A percentile compares a stretch with the other conserved stretches of the same genome.
Conservation (phyloP, 2,797 vertebrate genomes). For the Poecile montanus region DNA sequence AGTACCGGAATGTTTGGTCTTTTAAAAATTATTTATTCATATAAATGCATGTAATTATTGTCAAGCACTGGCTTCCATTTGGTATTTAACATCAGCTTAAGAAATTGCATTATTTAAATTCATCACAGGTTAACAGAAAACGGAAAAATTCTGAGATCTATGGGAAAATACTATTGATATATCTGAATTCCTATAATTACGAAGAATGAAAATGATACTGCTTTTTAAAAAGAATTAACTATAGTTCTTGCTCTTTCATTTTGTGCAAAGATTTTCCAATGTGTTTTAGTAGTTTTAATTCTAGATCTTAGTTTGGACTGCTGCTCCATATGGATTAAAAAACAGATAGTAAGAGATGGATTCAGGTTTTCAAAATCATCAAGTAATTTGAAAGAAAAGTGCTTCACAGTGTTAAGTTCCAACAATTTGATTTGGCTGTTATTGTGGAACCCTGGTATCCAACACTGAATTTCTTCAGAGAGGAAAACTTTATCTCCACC, state of each 20-base stretch:
- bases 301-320: constrained; percentile 30
- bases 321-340: constrained; percentile 53
- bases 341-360: constrained; percentile 15
- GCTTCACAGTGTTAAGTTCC: constrained; percentile 55
- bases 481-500: constrained; percentile 64
- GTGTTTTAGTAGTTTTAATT: constrained; percentile 5
- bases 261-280: not conserved
- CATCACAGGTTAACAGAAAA: not conserved
- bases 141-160: not conserved
- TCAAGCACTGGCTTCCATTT: not conserved
- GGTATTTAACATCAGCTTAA: not conserved
- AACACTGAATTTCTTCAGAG: constrained; percentile 59
- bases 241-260: not conserved
- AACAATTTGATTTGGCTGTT: constrained; percentile 50
- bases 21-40: not conserved
- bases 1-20: not conserved
- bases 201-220: not conserved
- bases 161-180: not conserved
- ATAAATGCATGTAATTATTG: not conserved
- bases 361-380: constrained; percentile 56
- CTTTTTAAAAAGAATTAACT: not conserved
- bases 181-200: not conserved
- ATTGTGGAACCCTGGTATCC: constrained; percentile 46
- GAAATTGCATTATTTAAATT: not conserved
- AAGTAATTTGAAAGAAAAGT: constrained; percentile 51